These are phyloP conservation scores for Drosophila lacicola DNA, from an alignment of 2,888 invertebrate genomes.

Conservation along the genomic window DNA sequence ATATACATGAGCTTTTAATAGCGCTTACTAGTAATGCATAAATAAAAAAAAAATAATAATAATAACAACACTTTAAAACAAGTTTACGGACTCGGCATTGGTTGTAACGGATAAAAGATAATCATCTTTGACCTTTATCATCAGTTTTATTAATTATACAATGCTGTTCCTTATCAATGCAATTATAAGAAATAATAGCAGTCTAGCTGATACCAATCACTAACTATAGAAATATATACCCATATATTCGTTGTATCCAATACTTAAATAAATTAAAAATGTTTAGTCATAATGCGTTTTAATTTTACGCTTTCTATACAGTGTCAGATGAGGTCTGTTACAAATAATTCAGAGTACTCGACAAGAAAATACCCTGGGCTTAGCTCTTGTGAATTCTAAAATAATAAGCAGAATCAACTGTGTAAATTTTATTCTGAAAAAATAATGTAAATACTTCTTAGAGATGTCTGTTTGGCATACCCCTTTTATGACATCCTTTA, in stretches of 20 bases:
- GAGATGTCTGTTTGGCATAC: background rate
- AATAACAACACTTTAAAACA: background rate
- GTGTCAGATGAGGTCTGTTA: background rate
- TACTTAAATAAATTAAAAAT: background rate
- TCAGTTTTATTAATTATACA: background rate
- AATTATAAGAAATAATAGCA: background rate
- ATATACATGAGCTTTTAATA: background rate
- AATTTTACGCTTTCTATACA: conserved; percentile 1
- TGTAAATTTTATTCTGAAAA: too few relatives aligned
- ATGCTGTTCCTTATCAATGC: background rate
- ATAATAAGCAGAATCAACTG: too few relatives aligned
- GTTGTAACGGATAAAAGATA: background rate
- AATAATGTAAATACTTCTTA: background rate
- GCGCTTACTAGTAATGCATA: too few relatives aligned
- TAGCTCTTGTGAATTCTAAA: too few relatives aligned
- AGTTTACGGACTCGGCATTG: background rate
- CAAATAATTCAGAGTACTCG: background rate
- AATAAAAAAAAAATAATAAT: background rate
- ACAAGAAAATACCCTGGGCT: background rate
- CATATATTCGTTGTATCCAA: background rate
- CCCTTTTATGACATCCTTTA: background rate
- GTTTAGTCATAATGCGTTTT: conserved; percentile 1
- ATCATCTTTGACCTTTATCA: background rate
- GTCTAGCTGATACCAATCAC: background rate
- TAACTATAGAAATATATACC: background rate